Evolutionary conservation across 2,797 vertebrate species (phyloP).

Genomic region (Micromesistius poutassou): DNA sequence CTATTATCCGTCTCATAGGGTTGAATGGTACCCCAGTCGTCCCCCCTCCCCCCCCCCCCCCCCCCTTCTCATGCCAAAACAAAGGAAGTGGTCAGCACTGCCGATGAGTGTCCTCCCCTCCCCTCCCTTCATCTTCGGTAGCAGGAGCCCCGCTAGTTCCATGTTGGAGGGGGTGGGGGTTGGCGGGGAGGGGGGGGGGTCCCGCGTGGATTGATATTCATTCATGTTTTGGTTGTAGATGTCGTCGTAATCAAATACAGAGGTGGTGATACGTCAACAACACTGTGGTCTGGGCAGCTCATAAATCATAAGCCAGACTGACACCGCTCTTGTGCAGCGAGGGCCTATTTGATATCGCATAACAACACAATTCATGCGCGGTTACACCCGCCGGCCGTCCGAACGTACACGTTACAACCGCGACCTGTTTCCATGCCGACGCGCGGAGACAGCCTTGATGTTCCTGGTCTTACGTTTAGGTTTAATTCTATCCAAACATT

Average conservation of each 20-base stretch:
- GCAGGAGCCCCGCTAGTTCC: not conserved
- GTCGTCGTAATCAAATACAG: not conserved
- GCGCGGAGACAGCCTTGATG: slow-evolving; percentile 1
- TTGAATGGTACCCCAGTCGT: slow-evolving; percentile 65
- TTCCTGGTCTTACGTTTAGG: slow-evolving; percentile 5
- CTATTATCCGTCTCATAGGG: slow-evolving; percentile 70
- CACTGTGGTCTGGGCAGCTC: not conserved
- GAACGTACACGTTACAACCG: slow-evolving; percentile 7
- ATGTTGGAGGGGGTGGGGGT: not conserved
- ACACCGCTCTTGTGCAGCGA: not conserved
- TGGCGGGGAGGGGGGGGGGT: too few relatives aligned
- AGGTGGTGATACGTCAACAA: not conserved
- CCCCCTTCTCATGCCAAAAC: slow-evolving; percentile 52
- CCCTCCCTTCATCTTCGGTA: not conserved
- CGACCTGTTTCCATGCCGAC: not conserved
- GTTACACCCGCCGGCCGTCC: slow-evolving; percentile 1
- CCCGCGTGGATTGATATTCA: not conserved
- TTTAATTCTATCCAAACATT: slow-evolving; percentile 6
- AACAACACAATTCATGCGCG: not conserved
- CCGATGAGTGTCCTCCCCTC: slow-evolving; percentile 10
- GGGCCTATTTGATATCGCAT: not conserved
- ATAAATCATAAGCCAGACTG: not conserved
- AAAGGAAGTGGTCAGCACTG: slow-evolving; percentile 68
- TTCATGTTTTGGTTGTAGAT: not conserved
- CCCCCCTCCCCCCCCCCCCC: slow-evolving; percentile 5